Base-by-base conservation (phyloP, 1,140 invertebrate species). In the Trigoniulus corallinus region DNA sequence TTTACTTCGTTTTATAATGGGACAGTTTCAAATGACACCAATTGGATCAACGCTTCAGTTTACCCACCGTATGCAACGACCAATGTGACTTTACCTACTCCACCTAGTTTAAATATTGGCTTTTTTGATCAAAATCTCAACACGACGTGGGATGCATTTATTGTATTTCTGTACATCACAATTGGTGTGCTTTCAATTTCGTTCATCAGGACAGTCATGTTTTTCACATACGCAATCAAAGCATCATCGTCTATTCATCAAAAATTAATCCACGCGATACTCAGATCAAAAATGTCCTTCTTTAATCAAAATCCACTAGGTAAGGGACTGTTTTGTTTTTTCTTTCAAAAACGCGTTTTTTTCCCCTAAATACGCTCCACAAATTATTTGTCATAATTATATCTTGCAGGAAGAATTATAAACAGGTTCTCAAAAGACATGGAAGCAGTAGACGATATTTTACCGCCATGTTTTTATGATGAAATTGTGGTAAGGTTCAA, bases 371-470 rank as follows among this genome's bases (percentile, higher is more conserved):
- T n/a, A n/a, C n/a, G n/a, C n/a, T n/a, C n/a, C n/a, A n/a, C n/a
- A n/a, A n/a, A n/a, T n/a, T n/a, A n/a, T n/a, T n/a, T n/a, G n/a
- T n/a, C n/a, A n/a, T n/a, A n/a, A n/a, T n/a, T n/a, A n/a, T n/a
- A n/a, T n/a, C n/a, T n/a, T n/a, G n/a, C n/a, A n/a, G n/a, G 81
- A 1, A 62, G 80, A 43, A 81, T 83, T 21, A 62, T 85, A 1
- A 85, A 84, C 61, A 63, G 81, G 34, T 85, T 85, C 56, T 78
- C 81, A 1, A 84, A 83, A 65, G 82, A 85, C 54, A 75, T 84
- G 12, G 48, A 27, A 10, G 34, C 48, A 24, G 42, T 50, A 21
- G 48, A 50, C 24, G 48, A 50, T 23, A 24, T 34, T 12, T 24
- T 50, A 12, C 48, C 48, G 4, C 21, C 22, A 15, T 21, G 34